A percentile compares a stretch with the other conserved stretches of the same genome.
Evolutionary conservation across 2,113 vertebrate species (phyloP).

Genomic region (Salvelinus alpinus): DNA sequence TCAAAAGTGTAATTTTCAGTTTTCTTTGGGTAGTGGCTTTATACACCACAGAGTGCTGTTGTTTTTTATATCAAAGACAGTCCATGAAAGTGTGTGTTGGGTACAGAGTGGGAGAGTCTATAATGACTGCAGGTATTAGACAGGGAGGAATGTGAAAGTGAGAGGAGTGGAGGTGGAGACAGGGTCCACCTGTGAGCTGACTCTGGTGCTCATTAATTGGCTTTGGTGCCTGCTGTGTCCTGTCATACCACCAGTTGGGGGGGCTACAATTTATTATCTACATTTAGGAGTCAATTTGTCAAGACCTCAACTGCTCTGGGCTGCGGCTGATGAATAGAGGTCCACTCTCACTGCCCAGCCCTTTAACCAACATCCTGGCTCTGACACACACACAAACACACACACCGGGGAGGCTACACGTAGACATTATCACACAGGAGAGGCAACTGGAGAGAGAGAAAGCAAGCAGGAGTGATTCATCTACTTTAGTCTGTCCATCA

Average conservation of each 20-base stretch:
- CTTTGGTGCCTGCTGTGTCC: slow-evolving; percentile 53
- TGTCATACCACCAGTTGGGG: slow-evolving; percentile 54
- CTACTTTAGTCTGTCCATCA: not conserved
- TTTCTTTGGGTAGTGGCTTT: not conserved
- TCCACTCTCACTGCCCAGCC: slow-evolving; percentile 20
- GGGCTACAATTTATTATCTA: slow-evolving; percentile 70
- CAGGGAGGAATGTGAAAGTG: slow-evolving; percentile 17
- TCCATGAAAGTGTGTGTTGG: slow-evolving; percentile 18
- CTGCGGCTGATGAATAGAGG: slow-evolving; percentile 52
- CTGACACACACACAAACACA: slow-evolving; percentile 10
- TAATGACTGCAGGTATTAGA: slow-evolving; percentile 30
- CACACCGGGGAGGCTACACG: slow-evolving; percentile 6
- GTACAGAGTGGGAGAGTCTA: not conserved
- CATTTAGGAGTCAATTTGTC: slow-evolving; percentile 77
- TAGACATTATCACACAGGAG: not conserved
- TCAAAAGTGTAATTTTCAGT: not conserved
- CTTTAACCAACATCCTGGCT: slow-evolving; percentile 20
- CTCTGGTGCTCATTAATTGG: slow-evolving; percentile 63
- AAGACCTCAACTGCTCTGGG: slow-evolving; percentile 45
- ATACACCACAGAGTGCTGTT: no score
- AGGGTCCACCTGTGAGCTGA: slow-evolving; percentile 63
- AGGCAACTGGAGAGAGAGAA: not conserved
- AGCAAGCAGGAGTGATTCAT: not conserved
- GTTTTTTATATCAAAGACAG: no score
- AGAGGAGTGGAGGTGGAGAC: slow-evolving; percentile 45